phyloP scores from a whole-genome alignment of 2,113 vertebrate genomes.

The Xiphophorus hellerii region DNA sequence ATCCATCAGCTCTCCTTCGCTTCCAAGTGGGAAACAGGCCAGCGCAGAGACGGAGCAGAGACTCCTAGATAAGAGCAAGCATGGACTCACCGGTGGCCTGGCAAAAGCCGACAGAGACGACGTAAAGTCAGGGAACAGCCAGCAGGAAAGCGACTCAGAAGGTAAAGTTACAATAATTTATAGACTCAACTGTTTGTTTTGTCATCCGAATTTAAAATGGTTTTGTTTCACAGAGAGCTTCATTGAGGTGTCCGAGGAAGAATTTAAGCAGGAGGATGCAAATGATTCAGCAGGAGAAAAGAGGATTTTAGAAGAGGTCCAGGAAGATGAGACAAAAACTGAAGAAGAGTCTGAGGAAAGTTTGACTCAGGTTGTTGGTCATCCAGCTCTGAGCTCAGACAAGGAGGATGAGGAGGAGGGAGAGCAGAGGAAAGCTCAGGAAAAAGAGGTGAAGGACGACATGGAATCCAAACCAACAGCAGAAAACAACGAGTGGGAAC shows the following conservation, averaged over 20 bases:
- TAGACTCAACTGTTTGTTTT: not conserved
- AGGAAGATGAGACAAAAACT: not conserved
- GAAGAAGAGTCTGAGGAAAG: conserved; percentile 3
- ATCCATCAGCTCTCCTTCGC: not conserved
- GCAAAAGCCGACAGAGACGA: conserved; percentile 15
- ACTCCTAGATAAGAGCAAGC: conserved; percentile 8
- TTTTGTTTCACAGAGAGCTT: conserved; percentile 73
- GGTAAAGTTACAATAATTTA: conserved; percentile 72
- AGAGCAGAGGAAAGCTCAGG: conserved; percentile 12
- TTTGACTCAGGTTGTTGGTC: not conserved
- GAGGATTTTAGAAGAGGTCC: not conserved
- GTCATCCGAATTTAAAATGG: not conserved
- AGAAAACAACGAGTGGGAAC: conserved; percentile 83
- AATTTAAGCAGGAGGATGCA: conserved; percentile 43
- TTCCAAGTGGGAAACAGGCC: not conserved
- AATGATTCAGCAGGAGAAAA: conserved; percentile 18
- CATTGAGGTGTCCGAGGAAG: conserved; percentile 76
- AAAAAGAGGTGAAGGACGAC: conserved; percentile 32
- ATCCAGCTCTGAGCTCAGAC: not conserved
- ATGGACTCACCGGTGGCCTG: not conserved
- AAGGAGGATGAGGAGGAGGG: conserved; percentile 39
- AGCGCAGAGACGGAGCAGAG: not conserved
- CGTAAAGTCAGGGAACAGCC: conserved; percentile 37
- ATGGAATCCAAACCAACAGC: conserved; percentile 29
- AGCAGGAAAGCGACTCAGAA: conserved; percentile 86